Evolutionary conservation across 2,888 invertebrate species (phyloP), one percentile per base, ranked within the genome.

Genomic region (Hydriomena furcata): DNA sequence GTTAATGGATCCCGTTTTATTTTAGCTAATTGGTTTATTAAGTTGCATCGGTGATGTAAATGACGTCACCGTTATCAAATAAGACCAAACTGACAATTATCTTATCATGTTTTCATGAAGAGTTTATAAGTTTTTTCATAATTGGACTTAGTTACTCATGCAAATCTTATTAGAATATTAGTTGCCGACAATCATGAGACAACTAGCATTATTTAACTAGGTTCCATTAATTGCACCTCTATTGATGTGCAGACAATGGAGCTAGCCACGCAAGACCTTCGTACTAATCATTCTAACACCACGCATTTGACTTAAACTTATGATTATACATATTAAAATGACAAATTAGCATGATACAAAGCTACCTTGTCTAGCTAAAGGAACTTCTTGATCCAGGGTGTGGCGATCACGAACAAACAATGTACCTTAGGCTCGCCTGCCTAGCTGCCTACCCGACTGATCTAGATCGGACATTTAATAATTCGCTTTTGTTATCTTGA

Each of bases 321-420:
- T 78, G 76, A 68, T 69, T 70, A 76, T 73, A 74, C 74, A 79
- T 76, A 79, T 77, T 82, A 76, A 78, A 79, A 79, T 79, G 79
- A 82, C 79, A 82, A 82, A 84, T 82, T 75, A 79, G 76, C 76
- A 71, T 78, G 73, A 75, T 72, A 69, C 63, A 74, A 76, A 79
- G 76, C 73, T 70, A 70, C 71, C 70, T 71, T 61, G 73, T 69
- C 65, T 71, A 73, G 77, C 13, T 71, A 73, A 76, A 83, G 84
- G 84, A 82, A 80, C 81, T 68, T 67, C 58, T 63, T 64, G 69
- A 69, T 75, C 73, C 68, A 73, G 79, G 88, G 87, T 68, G 87
- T 76, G 88, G 82, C 84, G 68, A 73, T 84, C 88, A 87, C 88
- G 88, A 82, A 68, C 88, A 87, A 82, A 68, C 69, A 62, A 67